Evolutionary conservation across 2,113 vertebrate species (phyloP).

Genomic region (Nibea albiflora): DNA sequence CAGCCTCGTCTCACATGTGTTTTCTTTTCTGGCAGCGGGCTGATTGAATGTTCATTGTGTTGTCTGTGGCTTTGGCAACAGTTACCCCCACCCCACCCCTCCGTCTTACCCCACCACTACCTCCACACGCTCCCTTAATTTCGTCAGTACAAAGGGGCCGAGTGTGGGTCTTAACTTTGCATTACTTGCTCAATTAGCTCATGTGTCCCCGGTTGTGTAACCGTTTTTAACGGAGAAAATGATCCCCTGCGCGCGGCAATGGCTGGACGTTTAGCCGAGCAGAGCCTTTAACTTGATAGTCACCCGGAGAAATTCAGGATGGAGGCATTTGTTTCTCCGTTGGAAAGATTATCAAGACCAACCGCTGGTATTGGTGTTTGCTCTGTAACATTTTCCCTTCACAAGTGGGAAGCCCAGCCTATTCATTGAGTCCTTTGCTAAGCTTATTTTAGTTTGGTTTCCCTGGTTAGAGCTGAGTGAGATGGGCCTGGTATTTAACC

Average conservation of each 20-base stretch:
- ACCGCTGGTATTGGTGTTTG: constrained; percentile 33
- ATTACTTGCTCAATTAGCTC: constrained; percentile 53
- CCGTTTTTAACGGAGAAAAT: constrained; percentile 34
- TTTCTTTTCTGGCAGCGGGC: constrained; percentile 71
- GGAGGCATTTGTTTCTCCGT: constrained; percentile 20
- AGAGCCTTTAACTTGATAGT: constrained; percentile 29
- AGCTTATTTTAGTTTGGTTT: constrained; percentile 76
- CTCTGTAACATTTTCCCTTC: constrained; percentile 53
- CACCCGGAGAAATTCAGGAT: constrained; percentile 39
- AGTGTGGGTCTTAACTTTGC: constrained; percentile 45
- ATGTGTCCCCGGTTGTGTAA: constrained; percentile 62
- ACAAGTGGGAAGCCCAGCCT: constrained; percentile 50
- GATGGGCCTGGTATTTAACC: constrained; percentile 76
- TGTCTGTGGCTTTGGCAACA: constrained; percentile 77
- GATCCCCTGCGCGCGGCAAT: constrained; percentile 44
- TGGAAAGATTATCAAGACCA: constrained; percentile 44
- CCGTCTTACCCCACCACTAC: neutral
- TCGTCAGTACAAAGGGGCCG: constrained; percentile 63
- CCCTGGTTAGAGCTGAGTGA: constrained; percentile 59
- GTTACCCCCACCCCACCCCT: neutral
- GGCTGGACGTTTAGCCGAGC: constrained; percentile 33
- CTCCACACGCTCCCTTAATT: constrained; percentile 61
- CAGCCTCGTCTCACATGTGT: constrained; percentile 76
- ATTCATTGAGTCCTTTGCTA: constrained; percentile 59
- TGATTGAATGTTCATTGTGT: constrained; percentile 78